Evolutionary conservation across 2,797 vertebrate species (phyloP), one percentile per base, ranked within the genome.

Genomic region (Argya squamiceps): DNA sequence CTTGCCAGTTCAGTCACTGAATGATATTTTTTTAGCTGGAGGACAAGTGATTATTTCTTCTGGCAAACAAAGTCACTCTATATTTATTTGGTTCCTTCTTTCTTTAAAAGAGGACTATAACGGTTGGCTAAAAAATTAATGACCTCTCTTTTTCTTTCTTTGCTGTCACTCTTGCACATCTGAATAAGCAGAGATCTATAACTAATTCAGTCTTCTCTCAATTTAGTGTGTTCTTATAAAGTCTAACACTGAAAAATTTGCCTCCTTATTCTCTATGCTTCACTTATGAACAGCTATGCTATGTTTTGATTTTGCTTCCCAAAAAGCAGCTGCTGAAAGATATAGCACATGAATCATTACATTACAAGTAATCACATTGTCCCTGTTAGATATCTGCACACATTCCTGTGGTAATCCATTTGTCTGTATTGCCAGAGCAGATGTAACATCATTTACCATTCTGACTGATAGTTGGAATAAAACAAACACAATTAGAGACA

Each of bases 361-460:
- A 34, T 82, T 91, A 84, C 43, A n/a, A 64, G 59, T 56, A 87
- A 94, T 90, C 79, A n/a, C 34, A 91, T 83, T 74, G 75, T 79
- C 64, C 68, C 52, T 82, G 36, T 68, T 81, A 77, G 53, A 82
- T 62, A 89, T 84, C 59, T 88, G 50, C 32, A n/a, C 37, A 36
- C 32, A 89, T 71, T 76, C 70, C 84, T 84, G 43, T 46, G 46
- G 77, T 89, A 96, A 95, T 88, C 80, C 75, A 65, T 89, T 94
- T 89, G 53, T 75, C 75, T 93, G 37, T 75, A 41, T 69, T 88
- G 41, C 39, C 32, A 89, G 80, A 91, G 34, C 34, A 95, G 82
- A 71, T 62, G 64, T 92, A 92, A 94, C 94, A 67, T 89, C 70
- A 78, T 96, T 96, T 96, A 83, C 91, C 58, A 76, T 17, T 88